These are phyloP conservation scores for Litoditis marina DNA, from an alignment of 2,888 invertebrate species.

Conservation along the genomic window DNA sequence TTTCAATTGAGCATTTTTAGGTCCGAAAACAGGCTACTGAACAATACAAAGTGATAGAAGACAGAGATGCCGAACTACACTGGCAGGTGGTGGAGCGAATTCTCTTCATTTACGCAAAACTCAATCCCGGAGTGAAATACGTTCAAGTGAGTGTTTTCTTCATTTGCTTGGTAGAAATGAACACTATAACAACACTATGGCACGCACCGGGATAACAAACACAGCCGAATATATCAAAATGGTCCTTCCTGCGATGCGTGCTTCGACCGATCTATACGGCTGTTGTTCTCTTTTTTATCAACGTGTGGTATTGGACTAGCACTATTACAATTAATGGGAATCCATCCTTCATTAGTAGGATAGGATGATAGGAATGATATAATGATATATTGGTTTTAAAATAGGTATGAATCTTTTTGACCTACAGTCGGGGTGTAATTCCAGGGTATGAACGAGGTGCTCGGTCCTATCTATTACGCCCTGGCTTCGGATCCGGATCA, in stretches of 20 bases:
- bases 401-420: no score
- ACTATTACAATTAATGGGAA: no score
- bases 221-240: no score
- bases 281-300: no score
- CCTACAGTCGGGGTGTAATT: no score
- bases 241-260: background rate
- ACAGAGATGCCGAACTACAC: slow-evolving; percentile 15
- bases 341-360: no score
- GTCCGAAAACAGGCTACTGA: background rate
- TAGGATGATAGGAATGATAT: no score
- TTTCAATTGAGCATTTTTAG: no score
- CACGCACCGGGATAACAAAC: no score
- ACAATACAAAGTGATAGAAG: slow-evolving; percentile 1
- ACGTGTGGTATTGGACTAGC: background rate
- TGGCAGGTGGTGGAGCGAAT: slow-evolving; percentile 75
- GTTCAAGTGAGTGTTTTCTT: slow-evolving; percentile 64
- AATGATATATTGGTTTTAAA: no score
- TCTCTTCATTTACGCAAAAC: slow-evolving; percentile 91
- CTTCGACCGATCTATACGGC: no score
- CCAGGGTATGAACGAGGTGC: slow-evolving; percentile 98
- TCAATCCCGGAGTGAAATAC: slow-evolving; percentile 90
- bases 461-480: slow-evolving; percentile 95
- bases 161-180: background rate
- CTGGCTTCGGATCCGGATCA: slow-evolving; percentile 85
- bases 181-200: no score